Percentiles rank a stretch among this genome's conserved stretches.
phyloP scores from a whole-genome alignment of 2,113 vertebrate genomes.

The Suncus etruscus region DNA sequence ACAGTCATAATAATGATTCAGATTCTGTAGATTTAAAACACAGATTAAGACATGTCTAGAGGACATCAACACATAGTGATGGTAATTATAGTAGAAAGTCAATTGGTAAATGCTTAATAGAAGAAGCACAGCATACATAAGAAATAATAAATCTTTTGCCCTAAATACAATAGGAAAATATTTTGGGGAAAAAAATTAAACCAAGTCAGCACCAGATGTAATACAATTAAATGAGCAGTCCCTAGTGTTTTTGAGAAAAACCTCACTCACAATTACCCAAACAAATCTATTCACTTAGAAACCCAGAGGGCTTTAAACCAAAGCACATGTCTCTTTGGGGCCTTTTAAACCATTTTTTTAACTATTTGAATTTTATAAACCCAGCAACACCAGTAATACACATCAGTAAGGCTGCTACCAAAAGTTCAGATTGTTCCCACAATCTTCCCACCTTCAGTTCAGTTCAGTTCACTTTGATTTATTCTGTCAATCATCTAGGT shows the following conservation, averaged over 20 bases:
- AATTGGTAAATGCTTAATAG: not conserved
- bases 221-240: slow-evolving; percentile 70
- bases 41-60: not conserved
- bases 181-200: slow-evolving; percentile 17
- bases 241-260: slow-evolving; percentile 64
- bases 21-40: not conserved
- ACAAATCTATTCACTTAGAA: slow-evolving; percentile 69
- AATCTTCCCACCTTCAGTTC: not conserved
- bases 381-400: slow-evolving; percentile 48
- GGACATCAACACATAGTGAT: not conserved
- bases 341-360: slow-evolving; percentile 74
- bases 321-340: slow-evolving; percentile 48
- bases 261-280: slow-evolving; percentile 66
- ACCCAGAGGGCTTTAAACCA: slow-evolving; percentile 65
- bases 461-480: not conserved
- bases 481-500: not conserved
- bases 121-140: not conserved
- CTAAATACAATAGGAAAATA: slow-evolving; percentile 61
- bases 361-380: slow-evolving; percentile 55
- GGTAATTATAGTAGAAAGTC: slow-evolving; percentile 26
- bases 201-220: slow-evolving; percentile 70
- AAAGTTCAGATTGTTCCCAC: slow-evolving; percentile 8
- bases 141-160: not conserved
- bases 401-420: slow-evolving; percentile 3
- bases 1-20: slow-evolving; percentile 5